phyloP scores from a whole-genome alignment of 2,113 vertebrate genomes.

The Pungitius pungitius region DNA sequence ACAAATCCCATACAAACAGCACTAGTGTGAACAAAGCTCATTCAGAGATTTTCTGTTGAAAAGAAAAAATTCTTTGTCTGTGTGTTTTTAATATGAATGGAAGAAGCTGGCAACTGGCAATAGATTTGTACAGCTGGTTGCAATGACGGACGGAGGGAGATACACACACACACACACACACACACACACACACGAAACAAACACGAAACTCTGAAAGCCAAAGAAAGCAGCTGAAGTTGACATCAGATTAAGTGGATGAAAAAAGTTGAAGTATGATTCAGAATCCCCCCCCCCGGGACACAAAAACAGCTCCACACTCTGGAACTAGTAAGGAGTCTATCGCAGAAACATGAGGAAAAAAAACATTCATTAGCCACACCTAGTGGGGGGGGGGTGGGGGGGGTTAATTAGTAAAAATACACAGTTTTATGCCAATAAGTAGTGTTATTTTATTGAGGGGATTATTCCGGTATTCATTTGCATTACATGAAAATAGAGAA shows the following conservation, averaged over 20 bases:
- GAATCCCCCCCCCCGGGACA: conserved; percentile 12
- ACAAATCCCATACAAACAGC: conserved; percentile 28
- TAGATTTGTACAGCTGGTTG: conserved; percentile 42
- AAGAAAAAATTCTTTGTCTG: background rate
- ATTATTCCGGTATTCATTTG: conserved; percentile 1
- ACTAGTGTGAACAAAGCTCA: background rate
- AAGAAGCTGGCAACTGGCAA: background rate
- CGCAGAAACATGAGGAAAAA: conserved; percentile 48
- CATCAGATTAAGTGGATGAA: conserved; percentile 43
- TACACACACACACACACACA: background rate
- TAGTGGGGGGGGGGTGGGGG: too few relatives aligned
- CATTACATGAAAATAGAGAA: conserved; percentile 13
- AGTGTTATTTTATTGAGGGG: background rate
- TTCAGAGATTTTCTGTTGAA: background rate
- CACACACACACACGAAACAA: background rate
- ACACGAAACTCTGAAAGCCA: conserved; percentile 16
- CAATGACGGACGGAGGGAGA: conserved; percentile 20
- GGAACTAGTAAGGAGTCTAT: conserved; percentile 42
- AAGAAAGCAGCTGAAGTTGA: conserved; percentile 25
- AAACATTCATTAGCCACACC: background rate
- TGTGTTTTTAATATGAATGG: background rate
- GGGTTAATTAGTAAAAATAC: background rate
- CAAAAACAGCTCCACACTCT: background rate
- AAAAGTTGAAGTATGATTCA: conserved; percentile 50
- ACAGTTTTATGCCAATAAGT: background rate